A percentile compares a stretch with the other conserved stretches of the same genome.
Conservation (phyloP, 2,113 vertebrate genomes). For the Leiothrix lutea region DNA sequence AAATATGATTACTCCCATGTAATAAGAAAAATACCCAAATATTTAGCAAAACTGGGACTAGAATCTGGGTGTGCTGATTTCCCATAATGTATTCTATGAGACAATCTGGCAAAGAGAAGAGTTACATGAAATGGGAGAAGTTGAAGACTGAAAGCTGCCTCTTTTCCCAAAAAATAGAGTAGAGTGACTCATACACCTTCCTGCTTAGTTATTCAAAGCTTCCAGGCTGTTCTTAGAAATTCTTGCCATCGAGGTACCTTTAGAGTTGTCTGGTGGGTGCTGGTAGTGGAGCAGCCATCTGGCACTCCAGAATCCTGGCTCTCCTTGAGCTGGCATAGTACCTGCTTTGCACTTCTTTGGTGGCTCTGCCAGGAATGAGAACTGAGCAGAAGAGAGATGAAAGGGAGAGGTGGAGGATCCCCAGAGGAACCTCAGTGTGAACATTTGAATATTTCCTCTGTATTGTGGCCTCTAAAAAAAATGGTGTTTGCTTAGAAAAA, state of each 20-base stretch:
- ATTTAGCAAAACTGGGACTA: not conserved
- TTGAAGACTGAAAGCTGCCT: not conserved
- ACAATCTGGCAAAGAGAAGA: not conserved
- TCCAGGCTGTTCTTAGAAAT: not conserved
- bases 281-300: not conserved
- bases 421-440: not conserved
- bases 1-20: not conserved
- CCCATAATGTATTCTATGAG: rapidly evolving
- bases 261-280: not conserved
- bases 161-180: not conserved
- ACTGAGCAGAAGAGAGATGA: not conserved
- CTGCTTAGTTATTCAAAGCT: not conserved
- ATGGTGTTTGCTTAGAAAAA: not conserved
- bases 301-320: not conserved
- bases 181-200: not conserved
- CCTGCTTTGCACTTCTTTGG: not conserved
- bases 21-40: not conserved
- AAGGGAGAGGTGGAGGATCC: not conserved
- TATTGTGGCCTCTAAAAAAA: not conserved
- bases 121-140: not conserved
- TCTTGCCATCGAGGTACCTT: not conserved
- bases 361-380: not conserved
- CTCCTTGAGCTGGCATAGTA: not conserved
- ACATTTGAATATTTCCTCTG: not conserved
- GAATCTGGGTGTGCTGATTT: not conserved